Percentiles rank a stretch among this genome's conserved stretches.
phyloP scores from a whole-genome alignment of 2,113 vertebrate genomes.

The Cyphomyrus discorhynchus region DNA sequence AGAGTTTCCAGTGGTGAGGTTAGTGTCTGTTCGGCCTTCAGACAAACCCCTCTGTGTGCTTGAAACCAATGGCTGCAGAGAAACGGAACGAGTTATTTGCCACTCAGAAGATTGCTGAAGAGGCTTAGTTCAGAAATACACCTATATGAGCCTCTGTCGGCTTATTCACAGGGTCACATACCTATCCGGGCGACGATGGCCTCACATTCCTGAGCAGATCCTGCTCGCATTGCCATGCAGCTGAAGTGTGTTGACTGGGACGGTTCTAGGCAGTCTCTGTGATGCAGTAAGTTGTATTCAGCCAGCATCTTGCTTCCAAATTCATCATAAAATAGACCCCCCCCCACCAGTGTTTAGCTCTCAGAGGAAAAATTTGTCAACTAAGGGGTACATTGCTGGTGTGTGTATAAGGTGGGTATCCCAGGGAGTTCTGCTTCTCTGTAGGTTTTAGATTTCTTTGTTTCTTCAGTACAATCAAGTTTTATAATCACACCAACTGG shows the following conservation, averaged over 20 bases:
- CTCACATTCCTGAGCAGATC: constrained; percentile 56
- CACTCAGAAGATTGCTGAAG: neutral
- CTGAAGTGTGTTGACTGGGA: constrained; percentile 50
- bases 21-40: constrained; percentile 28
- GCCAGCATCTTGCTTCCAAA: constrained; percentile 28
- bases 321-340: neutral
- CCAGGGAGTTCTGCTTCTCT: neutral
- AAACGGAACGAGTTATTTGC: neutral
- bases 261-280: constrained; percentile 61
- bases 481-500: neutral
- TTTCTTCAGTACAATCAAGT: neutral
- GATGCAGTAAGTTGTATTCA: constrained; percentile 43
- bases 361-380: neutral
- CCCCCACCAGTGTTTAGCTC: neutral
- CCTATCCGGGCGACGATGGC: constrained; percentile 69
- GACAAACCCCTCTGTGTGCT: constrained; percentile 74
- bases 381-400: neutral
- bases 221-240: constrained; percentile 62
- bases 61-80: constrained; percentile 70
- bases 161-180: constrained; percentile 27
- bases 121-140: neutral
- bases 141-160: neutral
- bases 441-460: neutral
- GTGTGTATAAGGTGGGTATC: neutral
- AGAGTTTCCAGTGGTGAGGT: neutral